Base-by-base conservation (phyloP, 2,113 vertebrate species). In the Ptyas mucosa region DNA sequence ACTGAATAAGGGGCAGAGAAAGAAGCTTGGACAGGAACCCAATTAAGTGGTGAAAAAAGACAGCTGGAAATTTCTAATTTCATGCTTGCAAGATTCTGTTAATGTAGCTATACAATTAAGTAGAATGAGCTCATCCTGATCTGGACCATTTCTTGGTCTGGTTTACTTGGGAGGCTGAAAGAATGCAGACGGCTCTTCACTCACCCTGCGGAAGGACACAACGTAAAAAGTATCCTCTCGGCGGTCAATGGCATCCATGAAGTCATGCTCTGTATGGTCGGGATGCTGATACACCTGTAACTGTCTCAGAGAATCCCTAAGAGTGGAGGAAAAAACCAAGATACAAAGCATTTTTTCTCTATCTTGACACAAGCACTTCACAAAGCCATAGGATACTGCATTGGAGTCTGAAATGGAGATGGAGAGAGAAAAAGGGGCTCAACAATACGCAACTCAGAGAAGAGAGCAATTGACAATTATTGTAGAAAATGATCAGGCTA, bases 171-270 rank as follows among this genome's bases (percentile, higher is more conserved):
- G 64, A n/a, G 64, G 29, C 61, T n/a, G 61, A 69, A n/a, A n/a
- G 57, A n/a, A 69, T n/a, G 61, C 34, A 4, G 8, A 43, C 2
- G 0, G 46, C 26, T 23, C 23, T 23, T 24, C 26, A 87, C 97
- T 98, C 90, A 99, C 98, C 97, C 98, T 97, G 95, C 98, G 98
- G 97, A 99, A 99, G 0, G 99, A 99, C 21, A 99, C 99, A 0
- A 99, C 98, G 20, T 99, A 99, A 96, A 99, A 99, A 0, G 99
- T 99, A 96, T 99, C 98, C 93, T 99, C 98, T 12, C 98, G 96
- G 1, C 98, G 98, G 93, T 99, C 99, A 3, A 99, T 99, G 58
- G 98, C 98, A 21, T 99, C 99, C 95, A 99, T 97, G 97, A 99
- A 99, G 95, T 99, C 98, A 0, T 97, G 98, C 97, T 99, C 98